Evolutionary conservation across 2,888 invertebrate genomes (phyloP).

Genomic region (Amphimallon solstitiale): DNA sequence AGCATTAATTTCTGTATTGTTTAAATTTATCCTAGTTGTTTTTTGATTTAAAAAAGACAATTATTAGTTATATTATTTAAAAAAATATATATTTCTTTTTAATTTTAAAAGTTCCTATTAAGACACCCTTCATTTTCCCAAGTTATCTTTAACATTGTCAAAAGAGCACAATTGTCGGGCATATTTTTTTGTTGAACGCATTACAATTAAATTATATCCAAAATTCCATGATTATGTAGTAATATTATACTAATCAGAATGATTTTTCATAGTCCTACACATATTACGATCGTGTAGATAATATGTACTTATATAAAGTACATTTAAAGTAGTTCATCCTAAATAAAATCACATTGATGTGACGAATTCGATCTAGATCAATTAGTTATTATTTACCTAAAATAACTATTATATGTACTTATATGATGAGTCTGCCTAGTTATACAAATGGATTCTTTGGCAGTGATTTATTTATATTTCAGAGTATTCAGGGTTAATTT

Average conservation of each 20-base stretch:
- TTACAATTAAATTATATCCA: conserved; percentile 25
- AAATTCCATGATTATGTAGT: conserved; percentile 7
- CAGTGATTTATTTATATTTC: conserved; percentile 57
- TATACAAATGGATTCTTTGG: conserved; percentile 54
- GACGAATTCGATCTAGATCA: conserved; percentile 44
- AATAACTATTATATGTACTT: conserved; percentile 33
- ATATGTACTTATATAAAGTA: background rate
- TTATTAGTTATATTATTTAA: too few species aligned
- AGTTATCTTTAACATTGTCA: too few species aligned
- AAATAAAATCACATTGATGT: conserved; percentile 47
- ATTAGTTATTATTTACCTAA: conserved; percentile 38
- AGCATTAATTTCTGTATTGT: too few species aligned
- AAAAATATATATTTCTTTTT: too few species aligned
- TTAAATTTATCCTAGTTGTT: too few species aligned
- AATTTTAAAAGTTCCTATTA: too few species aligned
- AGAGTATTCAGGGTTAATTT: conserved; percentile 50
- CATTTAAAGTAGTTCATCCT: conserved; percentile 5
- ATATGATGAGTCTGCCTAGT: conserved; percentile 58
- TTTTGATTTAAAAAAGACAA: too few species aligned
- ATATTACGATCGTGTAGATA: background rate
- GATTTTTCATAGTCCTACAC: background rate
- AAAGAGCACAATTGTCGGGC: too few species aligned
- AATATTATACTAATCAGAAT: background rate
- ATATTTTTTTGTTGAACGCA: too few species aligned
- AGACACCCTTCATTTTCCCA: too few species aligned